These are phyloP conservation scores for Petroica traversi DNA, from an alignment of 2,113 vertebrate genomes.

Conservation along the genomic window DNA sequence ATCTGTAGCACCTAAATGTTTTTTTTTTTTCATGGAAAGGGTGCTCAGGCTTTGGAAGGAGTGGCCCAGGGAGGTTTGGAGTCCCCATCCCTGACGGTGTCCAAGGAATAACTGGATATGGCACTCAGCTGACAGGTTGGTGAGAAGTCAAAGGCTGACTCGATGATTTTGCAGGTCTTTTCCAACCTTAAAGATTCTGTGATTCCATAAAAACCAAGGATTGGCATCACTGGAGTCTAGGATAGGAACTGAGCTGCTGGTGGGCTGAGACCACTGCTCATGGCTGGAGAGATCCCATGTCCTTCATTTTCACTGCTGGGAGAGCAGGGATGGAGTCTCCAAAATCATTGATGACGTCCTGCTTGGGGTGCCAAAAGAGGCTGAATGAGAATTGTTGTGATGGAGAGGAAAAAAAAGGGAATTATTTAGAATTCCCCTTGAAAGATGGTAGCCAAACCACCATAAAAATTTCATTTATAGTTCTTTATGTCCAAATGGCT, in stretches of 20 bases:
- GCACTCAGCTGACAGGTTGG: background rate
- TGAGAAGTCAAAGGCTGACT: background rate
- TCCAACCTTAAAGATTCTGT: background rate
- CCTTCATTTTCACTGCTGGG: background rate
- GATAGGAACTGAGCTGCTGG: background rate
- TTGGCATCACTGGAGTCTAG: background rate
- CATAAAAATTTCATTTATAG: background rate
- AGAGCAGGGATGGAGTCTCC: background rate
- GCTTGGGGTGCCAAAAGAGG: background rate
- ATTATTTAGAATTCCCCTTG: background rate
- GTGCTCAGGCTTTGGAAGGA: rapidly evolving
- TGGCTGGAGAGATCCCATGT: background rate
- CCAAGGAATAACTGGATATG: background rate
- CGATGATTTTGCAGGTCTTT: rapidly evolving
- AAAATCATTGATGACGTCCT: background rate
- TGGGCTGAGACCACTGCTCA: background rate
- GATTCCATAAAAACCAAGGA: background rate
- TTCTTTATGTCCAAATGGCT: background rate
- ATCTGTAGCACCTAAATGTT: background rate
- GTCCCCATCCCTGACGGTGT: background rate
- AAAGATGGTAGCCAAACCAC: background rate
- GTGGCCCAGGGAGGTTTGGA: background rate
- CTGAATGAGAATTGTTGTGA: background rate
- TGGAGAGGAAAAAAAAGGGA: background rate
- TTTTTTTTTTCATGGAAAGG: background rate